Evolutionary conservation across 2,888 invertebrate species (phyloP).

Genomic region (Augochlorella aurata): DNA sequence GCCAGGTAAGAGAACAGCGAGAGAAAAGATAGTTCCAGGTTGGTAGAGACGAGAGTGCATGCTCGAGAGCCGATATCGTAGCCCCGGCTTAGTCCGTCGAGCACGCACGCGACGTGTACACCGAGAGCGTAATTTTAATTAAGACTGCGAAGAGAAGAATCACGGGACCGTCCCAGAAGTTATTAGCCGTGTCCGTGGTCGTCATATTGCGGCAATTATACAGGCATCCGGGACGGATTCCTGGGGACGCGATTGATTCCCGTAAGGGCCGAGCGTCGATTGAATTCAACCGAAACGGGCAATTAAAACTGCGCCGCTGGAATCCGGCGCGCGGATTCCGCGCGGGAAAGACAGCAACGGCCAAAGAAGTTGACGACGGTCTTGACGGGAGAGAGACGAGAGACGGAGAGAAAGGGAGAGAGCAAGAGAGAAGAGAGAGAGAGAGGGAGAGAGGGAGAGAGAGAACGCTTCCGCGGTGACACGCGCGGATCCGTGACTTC

Average conservation of each 20-base stretch:
- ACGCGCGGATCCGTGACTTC: slow-evolving; percentile 62
- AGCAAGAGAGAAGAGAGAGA: background rate
- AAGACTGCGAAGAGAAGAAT: slow-evolving; percentile 4
- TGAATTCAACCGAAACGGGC: slow-evolving; percentile 53
- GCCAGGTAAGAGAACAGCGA: background rate
- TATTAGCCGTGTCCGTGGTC: slow-evolving; percentile 28
- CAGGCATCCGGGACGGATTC: slow-evolving; percentile 35
- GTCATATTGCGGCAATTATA: slow-evolving; percentile 34
- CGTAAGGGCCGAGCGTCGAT: slow-evolving; percentile 39
- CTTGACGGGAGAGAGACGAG: background rate
- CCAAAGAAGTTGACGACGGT: slow-evolving; percentile 42
- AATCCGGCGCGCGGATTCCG: slow-evolving; percentile 52
- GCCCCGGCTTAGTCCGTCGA: background rate
- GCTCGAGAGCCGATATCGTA: background rate
- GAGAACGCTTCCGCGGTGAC: slow-evolving; percentile 49
- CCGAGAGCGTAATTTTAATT: slow-evolving; percentile 23
- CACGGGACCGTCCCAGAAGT: background rate
- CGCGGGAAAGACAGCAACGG: slow-evolving; percentile 31
- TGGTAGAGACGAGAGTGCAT: background rate
- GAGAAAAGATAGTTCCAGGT: background rate
- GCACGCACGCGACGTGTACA: slow-evolving; percentile 5
- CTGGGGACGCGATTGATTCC: slow-evolving; percentile 40
- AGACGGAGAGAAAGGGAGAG: background rate
- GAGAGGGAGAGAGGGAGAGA: background rate
- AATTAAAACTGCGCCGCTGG: slow-evolving; percentile 55